A percentile compares a stretch with the other conserved stretches of the same genome.
Evolutionary conservation across 2,888 invertebrate genomes (phyloP).

Genomic region (Pammene fasciana): DNA sequence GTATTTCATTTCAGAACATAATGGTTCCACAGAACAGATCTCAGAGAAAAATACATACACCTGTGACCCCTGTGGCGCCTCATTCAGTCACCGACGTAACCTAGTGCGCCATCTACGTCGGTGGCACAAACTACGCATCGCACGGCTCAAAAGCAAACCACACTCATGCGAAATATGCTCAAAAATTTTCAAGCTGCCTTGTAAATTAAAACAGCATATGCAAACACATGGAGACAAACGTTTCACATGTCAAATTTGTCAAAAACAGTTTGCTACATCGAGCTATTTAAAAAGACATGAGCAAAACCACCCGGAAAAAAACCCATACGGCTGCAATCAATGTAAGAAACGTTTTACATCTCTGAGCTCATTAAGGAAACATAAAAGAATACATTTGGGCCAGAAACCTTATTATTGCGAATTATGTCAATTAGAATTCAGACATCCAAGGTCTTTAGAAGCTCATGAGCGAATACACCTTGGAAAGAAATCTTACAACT

Average conservation of each 20-base stretch:
- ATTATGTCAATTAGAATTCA: not conserved
- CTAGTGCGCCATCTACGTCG: not conserved
- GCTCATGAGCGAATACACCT: not conserved
- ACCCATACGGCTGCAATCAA: not conserved
- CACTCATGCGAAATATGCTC: not conserved
- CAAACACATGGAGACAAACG: not conserved
- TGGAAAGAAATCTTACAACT: not conserved
- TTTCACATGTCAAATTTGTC: not conserved
- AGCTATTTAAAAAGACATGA: no score
- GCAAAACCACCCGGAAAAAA: not conserved
- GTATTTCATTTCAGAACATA: no score
- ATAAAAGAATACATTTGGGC: not conserved
- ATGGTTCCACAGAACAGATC: not conserved
- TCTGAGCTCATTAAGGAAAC: not conserved
- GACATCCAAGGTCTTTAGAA: not conserved
- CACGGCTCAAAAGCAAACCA: not conserved
- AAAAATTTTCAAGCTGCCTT: not conserved
- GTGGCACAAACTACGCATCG: not conserved
- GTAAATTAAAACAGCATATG: not conserved
- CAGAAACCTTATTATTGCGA: not conserved
- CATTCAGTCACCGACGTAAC: not conserved
- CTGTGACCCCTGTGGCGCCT: not conserved
- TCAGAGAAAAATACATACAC: not conserved
- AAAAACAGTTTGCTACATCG: no score
- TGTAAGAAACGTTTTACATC: not conserved